Conservation (phyloP, 1,140 invertebrate genomes). For the Trypoxylus dichotomus region DNA sequence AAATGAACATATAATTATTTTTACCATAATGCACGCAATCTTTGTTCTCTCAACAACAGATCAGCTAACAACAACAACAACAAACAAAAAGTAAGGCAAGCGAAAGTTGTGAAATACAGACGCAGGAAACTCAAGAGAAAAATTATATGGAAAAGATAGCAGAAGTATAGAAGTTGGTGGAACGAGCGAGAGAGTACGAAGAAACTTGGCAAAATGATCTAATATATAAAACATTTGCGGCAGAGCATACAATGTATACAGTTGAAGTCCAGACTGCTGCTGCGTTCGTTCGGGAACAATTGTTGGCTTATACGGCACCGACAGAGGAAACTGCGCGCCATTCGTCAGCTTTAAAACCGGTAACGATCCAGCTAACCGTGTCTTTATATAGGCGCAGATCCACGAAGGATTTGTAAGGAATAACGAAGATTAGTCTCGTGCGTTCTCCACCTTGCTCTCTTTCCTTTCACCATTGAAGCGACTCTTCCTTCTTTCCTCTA, state of each 20-base stretch:
- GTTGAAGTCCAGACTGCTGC: background rate
- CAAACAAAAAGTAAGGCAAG: background rate
- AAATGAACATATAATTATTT: too few relatives aligned
- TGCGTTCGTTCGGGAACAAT: conserved; percentile 3
- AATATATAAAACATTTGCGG: conserved; percentile 17
- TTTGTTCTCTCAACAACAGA: too few relatives aligned
- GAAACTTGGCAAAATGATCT: conserved; percentile 6
- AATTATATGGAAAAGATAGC: background rate
- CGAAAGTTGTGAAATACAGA: background rate
- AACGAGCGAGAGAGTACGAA: background rate
- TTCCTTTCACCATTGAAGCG: background rate
- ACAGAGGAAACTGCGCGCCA: conserved; percentile 21
- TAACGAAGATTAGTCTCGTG: conserved; percentile 18
- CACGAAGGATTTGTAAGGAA: conserved; percentile 19
- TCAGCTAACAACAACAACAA: background rate
- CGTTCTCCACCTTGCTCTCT: background rate
- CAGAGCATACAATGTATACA: conserved; percentile 4
- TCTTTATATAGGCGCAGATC: conserved; percentile 10
- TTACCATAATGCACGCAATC: too few relatives aligned
- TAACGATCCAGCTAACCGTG: conserved; percentile 24
- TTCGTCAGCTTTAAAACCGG: conserved; percentile 24
- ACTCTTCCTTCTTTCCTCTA: background rate
- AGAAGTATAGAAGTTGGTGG: background rate
- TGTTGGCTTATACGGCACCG: conserved; percentile 2
- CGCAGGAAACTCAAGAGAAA: background rate